Conservation (phyloP, 37 sponge, comb jelly and placozoan species). For the Eunapius fragilis region DNA sequence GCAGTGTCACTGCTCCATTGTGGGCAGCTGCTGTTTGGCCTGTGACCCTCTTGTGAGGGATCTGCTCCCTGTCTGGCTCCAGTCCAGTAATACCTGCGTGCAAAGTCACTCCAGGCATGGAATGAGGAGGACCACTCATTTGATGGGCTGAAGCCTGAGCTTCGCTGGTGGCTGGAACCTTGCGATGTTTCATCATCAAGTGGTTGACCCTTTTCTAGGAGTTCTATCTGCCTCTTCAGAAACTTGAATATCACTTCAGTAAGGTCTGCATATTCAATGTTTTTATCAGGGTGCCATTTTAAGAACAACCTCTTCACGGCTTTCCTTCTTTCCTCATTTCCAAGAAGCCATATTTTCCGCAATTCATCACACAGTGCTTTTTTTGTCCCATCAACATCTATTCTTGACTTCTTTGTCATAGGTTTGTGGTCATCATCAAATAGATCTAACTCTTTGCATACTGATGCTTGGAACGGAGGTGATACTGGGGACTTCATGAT, state of each 20-base stretch:
- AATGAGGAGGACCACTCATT: neutral
- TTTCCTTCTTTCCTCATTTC: slow-evolving; percentile 6
- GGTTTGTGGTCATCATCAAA: too few species aligned
- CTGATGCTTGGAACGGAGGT: too few species aligned
- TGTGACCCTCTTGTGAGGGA: neutral
- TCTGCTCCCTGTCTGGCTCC: neutral
- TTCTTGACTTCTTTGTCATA: too few species aligned
- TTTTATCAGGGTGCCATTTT: neutral
- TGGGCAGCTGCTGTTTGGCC: neutral
- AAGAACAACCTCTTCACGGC: neutral
- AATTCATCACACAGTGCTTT: neutral
- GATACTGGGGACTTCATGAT: neutral
- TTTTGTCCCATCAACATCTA: too few species aligned
- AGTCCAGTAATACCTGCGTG: neutral
- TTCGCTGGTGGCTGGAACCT: neutral
- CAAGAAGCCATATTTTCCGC: neutral
- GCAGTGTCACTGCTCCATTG: neutral
- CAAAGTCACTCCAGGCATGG: neutral
- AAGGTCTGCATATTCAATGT: neutral
- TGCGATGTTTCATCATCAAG: neutral
- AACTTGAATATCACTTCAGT: slow-evolving; percentile 18
- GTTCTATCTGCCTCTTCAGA: slow-evolving; percentile 2
- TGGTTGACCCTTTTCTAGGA: slow-evolving; percentile 3
- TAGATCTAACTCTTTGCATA: too few species aligned
- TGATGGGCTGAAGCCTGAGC: neutral